phyloP scores from a whole-genome alignment of 2,888 invertebrate genomes.

The Tachina fera region DNA sequence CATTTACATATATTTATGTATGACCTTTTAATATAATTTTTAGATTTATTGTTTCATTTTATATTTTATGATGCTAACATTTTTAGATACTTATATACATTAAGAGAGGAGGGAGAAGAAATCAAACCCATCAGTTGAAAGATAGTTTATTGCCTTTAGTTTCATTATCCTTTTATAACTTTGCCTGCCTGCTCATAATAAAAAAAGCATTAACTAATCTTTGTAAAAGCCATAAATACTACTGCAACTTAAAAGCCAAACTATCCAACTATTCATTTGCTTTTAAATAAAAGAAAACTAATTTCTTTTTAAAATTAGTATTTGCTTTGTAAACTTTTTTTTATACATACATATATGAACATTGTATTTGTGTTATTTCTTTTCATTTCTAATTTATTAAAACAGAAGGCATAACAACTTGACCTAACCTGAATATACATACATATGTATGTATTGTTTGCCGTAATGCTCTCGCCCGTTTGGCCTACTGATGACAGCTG shows the following conservation, averaged over 20 bases:
- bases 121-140: too few species aligned
- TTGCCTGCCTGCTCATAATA: too few species aligned
- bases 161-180: too few species aligned
- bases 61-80: conserved; percentile 11
- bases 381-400: conserved; percentile 20
- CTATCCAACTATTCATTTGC: conserved; percentile 13
- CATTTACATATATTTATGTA: conserved; percentile 55
- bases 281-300: not conserved
- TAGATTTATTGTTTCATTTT: conserved; percentile 61
- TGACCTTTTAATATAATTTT: conserved; percentile 60
- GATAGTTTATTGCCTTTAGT: too few species aligned
- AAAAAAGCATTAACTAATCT: not conserved
- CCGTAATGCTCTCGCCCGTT: not conserved
- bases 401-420: conserved; percentile 47
- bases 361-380: conserved; percentile 22
- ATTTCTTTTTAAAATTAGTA: conserved; percentile 6
- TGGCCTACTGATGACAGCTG: conserved; percentile 70
- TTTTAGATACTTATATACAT: not conserved
- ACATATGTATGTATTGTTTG: too few species aligned
- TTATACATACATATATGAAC: not conserved
- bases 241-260: not conserved
- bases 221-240: not conserved
- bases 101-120: too few species aligned
- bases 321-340: conserved; percentile 34
- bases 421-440: conserved; percentile 59